Percentiles rank a stretch among this genome's conserved stretches.
phyloP scores from a whole-genome alignment of 1,140 invertebrate species.

The Megalopta genalis region DNA sequence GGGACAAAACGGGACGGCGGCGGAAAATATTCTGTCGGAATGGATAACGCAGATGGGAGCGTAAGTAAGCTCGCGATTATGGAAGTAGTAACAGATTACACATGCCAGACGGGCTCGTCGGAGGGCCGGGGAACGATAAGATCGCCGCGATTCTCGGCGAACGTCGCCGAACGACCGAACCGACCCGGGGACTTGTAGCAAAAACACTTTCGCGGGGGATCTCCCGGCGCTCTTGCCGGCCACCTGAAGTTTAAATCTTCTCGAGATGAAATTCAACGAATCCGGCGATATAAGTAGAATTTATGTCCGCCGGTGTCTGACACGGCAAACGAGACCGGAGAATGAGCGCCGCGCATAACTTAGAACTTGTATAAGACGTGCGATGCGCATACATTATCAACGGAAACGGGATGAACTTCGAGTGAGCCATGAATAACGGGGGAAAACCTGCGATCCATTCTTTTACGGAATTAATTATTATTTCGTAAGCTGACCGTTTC shows the following conservation, averaged over 20 bases:
- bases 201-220: slow-evolving; percentile 32
- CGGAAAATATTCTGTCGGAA: neutral
- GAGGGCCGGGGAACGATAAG: slow-evolving; percentile 11
- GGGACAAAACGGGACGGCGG: neutral
- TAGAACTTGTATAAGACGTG: neutral
- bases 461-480: neutral
- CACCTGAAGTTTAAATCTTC: slow-evolving; percentile 58
- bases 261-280: slow-evolving; percentile 37
- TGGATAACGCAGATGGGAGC: neutral
- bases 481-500: too few relatives aligned
- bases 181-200: slow-evolving; percentile 1
- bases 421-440: neutral
- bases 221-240: slow-evolving; percentile 13
- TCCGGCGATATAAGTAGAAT: slow-evolving; percentile 53
- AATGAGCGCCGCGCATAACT: neutral
- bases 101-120: slow-evolving; percentile 1
- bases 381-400: neutral
- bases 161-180: neutral
- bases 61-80: slow-evolving; percentile 28
- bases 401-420: neutral
- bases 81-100: slow-evolving; percentile 29
- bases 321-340: neutral
- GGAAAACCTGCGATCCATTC: neutral
- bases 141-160: slow-evolving; percentile 16
- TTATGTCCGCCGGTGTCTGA: slow-evolving; percentile 41